Percentiles rank a stretch among this genome's conserved stretches.
These are phyloP conservation scores for Ahaetulla prasina DNA, from an alignment of 2,113 vertebrate species.

Conservation along the genomic window DNA sequence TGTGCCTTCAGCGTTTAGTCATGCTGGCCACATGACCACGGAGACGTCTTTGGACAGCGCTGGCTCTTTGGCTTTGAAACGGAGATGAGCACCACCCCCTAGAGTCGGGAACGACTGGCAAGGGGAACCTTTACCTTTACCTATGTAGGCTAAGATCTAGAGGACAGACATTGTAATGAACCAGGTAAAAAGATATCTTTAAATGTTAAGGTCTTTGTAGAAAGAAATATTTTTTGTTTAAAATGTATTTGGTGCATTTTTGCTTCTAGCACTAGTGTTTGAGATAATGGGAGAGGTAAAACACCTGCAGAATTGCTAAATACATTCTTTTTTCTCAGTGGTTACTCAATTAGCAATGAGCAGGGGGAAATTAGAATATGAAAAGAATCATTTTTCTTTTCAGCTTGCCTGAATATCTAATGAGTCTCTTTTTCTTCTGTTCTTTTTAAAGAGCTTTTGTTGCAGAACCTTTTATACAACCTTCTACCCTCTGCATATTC, in stretches of 20 bases:
- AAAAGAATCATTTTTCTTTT: slow-evolving; percentile 21
- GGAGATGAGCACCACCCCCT: no score
- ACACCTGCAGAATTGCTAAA: neutral
- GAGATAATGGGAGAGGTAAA: neutral
- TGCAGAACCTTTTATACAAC: slow-evolving; percentile 18
- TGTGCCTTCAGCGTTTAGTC: no score
- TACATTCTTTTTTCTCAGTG: neutral
- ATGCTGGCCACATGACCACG: no score
- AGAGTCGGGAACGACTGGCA: no score
- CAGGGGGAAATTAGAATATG: slow-evolving; percentile 6
- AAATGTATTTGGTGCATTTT: neutral
- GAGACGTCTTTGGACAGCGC: no score
- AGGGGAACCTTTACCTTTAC: no score
- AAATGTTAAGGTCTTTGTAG: slow-evolving; percentile 4
- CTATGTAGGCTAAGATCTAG: neutral
- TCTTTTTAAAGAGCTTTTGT: neutral
- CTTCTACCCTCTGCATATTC: neutral
- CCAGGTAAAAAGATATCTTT: neutral
- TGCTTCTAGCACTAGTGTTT: neutral
- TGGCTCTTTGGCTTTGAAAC: no score
- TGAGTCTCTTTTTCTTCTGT: neutral
- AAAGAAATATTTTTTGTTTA: neutral
- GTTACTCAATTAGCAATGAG: neutral
- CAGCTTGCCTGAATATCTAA: neutral
- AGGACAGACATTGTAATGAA: neutral